phyloP scores from a whole-genome alignment of 2,888 invertebrate genomes.

The Melinaea menophilus region DNA sequence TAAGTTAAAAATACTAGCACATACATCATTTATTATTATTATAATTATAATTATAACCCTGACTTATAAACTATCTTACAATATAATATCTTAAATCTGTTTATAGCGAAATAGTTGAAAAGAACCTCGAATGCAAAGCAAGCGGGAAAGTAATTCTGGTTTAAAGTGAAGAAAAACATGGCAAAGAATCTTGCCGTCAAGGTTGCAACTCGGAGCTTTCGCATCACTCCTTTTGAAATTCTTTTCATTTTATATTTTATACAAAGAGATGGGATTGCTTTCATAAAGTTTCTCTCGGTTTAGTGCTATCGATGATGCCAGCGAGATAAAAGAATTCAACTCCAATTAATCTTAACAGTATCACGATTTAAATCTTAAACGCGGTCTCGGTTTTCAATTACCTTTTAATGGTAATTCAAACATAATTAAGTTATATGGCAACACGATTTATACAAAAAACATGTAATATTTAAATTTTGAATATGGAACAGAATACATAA shows the following conservation, averaged over 20 bases:
- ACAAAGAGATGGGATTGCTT: conserved; percentile 1
- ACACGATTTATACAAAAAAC: too few species aligned
- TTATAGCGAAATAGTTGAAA: too few species aligned
- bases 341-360: not conserved
- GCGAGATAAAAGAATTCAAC: not conserved
- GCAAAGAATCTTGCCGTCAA: conserved; percentile 25
- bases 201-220: conserved; percentile 18
- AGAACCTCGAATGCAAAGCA: not conserved
- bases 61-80: not conserved
- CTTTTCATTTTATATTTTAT: conserved; percentile 14
- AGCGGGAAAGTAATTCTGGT: conserved; percentile 23
- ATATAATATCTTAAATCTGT: conserved; percentile 10
- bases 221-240: conserved; percentile 15
- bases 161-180: conserved; percentile 22
- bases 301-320: not conserved
- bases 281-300: not conserved
- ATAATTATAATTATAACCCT: not conserved
- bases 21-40: not conserved
- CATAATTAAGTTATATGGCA: too few species aligned
- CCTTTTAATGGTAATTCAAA: too few species aligned
- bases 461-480: too few species aligned
- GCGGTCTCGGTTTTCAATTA: too few species aligned
- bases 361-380: not conserved
- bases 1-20: too few species aligned
- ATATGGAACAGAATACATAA: too few species aligned